phyloP scores from a whole-genome alignment of 2,113 vertebrate genomes.

The Corapipo altera region DNA sequence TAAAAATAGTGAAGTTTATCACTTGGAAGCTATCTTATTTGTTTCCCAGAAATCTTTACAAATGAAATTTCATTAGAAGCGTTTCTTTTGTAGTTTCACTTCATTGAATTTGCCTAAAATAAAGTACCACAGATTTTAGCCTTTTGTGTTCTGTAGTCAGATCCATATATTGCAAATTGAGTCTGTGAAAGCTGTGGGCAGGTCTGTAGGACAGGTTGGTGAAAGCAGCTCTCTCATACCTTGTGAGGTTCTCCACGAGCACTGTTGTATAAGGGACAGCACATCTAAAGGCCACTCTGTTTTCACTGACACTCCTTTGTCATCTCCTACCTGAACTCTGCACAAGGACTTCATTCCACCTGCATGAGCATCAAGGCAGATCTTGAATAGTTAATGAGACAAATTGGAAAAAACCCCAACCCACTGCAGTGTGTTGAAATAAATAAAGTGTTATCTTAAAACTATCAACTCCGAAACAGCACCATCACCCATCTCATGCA shows the following conservation, averaged over 20 bases:
- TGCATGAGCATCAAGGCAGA: neutral
- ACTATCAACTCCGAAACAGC: neutral
- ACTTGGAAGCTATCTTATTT: neutral
- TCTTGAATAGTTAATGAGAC: neutral
- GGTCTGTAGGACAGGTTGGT: neutral
- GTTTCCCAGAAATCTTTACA: neutral
- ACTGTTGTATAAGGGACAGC: rapidly evolving
- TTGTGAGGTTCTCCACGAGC: neutral
- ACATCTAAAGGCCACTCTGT: neutral
- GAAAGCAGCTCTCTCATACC: neutral
- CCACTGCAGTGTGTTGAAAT: neutral
- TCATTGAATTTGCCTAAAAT: neutral
- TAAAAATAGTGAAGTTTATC: neutral
- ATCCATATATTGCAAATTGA: neutral
- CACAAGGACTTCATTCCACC: neutral
- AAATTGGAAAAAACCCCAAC: neutral
- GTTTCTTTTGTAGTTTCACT: neutral
- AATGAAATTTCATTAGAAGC: neutral
- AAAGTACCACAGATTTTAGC: neutral
- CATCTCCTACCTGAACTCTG: neutral
- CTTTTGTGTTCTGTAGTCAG: neutral
- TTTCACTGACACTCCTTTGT: neutral
- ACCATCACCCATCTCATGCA: neutral
- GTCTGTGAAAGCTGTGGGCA: neutral
- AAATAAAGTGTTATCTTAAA: neutral